phyloP scores from a whole-genome alignment of 2,888 invertebrate species.

The Scaptomyza tumidula region DNA sequence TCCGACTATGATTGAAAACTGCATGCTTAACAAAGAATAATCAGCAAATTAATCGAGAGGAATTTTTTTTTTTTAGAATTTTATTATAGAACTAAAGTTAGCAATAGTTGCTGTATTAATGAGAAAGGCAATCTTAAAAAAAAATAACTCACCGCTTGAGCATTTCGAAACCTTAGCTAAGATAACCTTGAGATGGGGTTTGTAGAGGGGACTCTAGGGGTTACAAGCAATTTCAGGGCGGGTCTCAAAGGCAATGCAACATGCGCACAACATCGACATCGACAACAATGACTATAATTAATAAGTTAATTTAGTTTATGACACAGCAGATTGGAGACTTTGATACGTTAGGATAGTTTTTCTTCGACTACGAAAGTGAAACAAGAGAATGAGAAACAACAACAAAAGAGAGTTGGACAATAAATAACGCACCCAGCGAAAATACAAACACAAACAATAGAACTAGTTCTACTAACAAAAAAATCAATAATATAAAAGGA shows the following conservation, averaged over 20 bases:
- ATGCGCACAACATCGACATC: conserved; percentile 49
- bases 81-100: not conserved
- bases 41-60: too few species aligned
- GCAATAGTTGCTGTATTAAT: not conserved
- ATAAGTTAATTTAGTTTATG: conserved; percentile 27
- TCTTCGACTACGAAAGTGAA: not conserved
- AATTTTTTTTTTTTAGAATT: not conserved
- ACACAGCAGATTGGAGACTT: not conserved
- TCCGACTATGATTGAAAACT: too few species aligned
- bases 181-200: conserved; percentile 22
- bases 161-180: conserved; percentile 7
- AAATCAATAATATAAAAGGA: conserved; percentile 61
- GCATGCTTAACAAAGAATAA: too few species aligned
- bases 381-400: not conserved
- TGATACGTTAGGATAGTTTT: conserved; percentile 6
- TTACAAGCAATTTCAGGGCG: conserved; percentile 13
- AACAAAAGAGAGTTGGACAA: conserved; percentile 3
- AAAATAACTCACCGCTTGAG: conserved; percentile 18
- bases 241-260: conserved; percentile 38
- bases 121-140: not conserved
- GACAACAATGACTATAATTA: conserved; percentile 28
- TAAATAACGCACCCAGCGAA: not conserved
- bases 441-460: conserved; percentile 20
- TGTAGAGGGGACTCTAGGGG: not conserved
- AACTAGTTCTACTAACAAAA: conserved; percentile 53